Evolutionary conservation across 2,113 vertebrate genomes (phyloP), one percentile per base, ranked within the genome.

Genomic region (Nerophis lumbriciformis): DNA sequence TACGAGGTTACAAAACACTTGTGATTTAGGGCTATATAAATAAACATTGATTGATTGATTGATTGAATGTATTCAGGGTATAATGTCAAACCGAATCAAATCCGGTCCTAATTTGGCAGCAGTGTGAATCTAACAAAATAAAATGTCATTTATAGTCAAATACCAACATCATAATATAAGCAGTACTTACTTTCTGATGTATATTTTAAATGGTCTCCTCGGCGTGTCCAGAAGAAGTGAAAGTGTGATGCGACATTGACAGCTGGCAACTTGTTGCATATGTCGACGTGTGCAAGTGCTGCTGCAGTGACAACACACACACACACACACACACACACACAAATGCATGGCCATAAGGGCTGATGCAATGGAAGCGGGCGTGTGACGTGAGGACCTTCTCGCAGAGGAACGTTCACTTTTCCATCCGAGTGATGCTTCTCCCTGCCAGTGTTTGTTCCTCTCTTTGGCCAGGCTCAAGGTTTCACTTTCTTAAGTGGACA

Each of bases 381-480:
- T 87, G 78, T 82, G 72, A 87, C 85, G 73, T 71, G 61, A 71
- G 75, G 73, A 84, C 83, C 28, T 74, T 77, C 71, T 58, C 79
- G 76, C 75, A 72, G 63, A 82, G 75, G 78, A 84, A 80, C 78
- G 77, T 78, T 82, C 77, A 76, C 70, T 83, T 78, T 49, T 66
- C 73, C 65, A 69, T 85, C 79, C 71, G 66, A 73, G 71, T 78
- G 68, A 61, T 67, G 61, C 70, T 72, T 45, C 62, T n/a, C 72
- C 75, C 60, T 16, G 48, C 58, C 60, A 50, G 44, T 65, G 58
- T 66, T 14, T 52, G 59, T 56, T 55, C 65, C 65, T 65, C 13
- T 60, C 28, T 21, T 51, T 49, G 38, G 70, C 65, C 57, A n/a
- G 72, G 59, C 76, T 67, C 65, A 74, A 47, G 50, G 66, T 79